These are phyloP conservation scores for Aradophagus sp. DNA, from an alignment of 1,140 invertebrate genomes.

Conservation along the genomic window DNA sequence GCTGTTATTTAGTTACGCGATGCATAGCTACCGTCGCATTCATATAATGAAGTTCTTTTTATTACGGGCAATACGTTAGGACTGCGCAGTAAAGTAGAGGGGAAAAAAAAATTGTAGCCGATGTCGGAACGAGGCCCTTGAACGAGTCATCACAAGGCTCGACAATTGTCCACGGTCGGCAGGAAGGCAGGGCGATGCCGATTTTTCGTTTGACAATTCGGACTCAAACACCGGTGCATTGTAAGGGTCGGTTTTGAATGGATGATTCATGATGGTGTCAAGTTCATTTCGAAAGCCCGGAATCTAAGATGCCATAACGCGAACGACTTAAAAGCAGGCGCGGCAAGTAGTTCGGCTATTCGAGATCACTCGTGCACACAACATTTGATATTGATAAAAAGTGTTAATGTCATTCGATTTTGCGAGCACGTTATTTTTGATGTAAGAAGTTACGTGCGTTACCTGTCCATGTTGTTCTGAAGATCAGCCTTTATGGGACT, in stretches of 20 bases:
- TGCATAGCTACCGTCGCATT: conserved; percentile 29
- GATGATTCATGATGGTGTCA: conserved; percentile 65
- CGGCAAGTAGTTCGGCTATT: conserved; percentile 36
- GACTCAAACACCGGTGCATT: conserved; percentile 65
- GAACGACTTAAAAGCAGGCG: conserved; percentile 29
- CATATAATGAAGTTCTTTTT: conserved; percentile 52
- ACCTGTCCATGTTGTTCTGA: conserved; percentile 83
- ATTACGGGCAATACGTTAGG: conserved; percentile 10
- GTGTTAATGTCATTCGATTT: conserved; percentile 34
- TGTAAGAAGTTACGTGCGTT: conserved; percentile 57
- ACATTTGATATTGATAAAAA: conserved; percentile 19
- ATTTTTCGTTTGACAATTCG: conserved; percentile 60
- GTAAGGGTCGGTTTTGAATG: conserved; percentile 53
- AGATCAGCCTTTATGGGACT: conserved; percentile 83
- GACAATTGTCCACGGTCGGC: conserved; percentile 60
- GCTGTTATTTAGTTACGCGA: conserved; percentile 29
- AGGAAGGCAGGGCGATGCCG: conserved; percentile 51
- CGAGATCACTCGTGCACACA: not conserved
- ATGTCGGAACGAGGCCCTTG: conserved; percentile 29
- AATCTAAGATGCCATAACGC: conserved; percentile 11
- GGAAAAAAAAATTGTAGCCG: conserved; percentile 41
- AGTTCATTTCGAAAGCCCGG: conserved; percentile 50
- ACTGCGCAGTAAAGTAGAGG: too few species aligned
- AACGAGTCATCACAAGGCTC: conserved; percentile 29
- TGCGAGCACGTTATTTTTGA: conserved; percentile 23